Percentiles rank a stretch among this genome's conserved stretches.
phyloP scores from a whole-genome alignment of 1,140 invertebrate genomes.

The Pteromalus puparum region DNA sequence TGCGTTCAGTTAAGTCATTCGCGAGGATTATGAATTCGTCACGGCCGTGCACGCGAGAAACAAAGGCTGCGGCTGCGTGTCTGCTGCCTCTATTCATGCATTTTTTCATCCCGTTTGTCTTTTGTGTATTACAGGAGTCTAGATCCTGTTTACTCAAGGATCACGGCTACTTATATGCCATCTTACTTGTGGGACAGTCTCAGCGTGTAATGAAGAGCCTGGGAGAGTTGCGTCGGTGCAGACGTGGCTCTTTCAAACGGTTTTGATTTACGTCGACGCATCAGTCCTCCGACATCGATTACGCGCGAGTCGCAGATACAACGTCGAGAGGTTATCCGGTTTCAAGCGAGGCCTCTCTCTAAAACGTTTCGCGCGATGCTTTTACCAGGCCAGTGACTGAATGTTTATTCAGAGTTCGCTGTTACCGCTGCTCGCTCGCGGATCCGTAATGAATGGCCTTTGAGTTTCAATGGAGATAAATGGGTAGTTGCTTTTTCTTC shows the following conservation, averaged over 20 bases:
- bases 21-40: slow-evolving; percentile 64
- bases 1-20: slow-evolving; percentile 69
- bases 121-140: neutral
- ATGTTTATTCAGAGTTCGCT: slow-evolving; percentile 34
- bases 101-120: neutral
- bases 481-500: slow-evolving; percentile 25
- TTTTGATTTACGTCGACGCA: neutral
- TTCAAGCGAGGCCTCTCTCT: neutral
- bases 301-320: neutral
- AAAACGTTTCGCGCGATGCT: slow-evolving; percentile 33
- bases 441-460: slow-evolving; percentile 34
- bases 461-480: slow-evolving; percentile 41
- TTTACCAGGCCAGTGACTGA: neutral
- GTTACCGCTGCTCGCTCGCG: neutral
- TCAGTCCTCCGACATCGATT: neutral
- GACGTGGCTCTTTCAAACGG: neutral
- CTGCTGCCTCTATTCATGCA: neutral
- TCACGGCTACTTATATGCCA: neutral
- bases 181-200: neutral
- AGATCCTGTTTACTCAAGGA: slow-evolving; percentile 31
- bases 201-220: neutral
- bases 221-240: neutral
- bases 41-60: slow-evolving; percentile 56
- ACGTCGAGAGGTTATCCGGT: slow-evolving; percentile 36
- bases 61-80: slow-evolving; percentile 39